phyloP scores from a whole-genome alignment of 64 coral and sea anemone species.

The Montipora sp. region DNA sequence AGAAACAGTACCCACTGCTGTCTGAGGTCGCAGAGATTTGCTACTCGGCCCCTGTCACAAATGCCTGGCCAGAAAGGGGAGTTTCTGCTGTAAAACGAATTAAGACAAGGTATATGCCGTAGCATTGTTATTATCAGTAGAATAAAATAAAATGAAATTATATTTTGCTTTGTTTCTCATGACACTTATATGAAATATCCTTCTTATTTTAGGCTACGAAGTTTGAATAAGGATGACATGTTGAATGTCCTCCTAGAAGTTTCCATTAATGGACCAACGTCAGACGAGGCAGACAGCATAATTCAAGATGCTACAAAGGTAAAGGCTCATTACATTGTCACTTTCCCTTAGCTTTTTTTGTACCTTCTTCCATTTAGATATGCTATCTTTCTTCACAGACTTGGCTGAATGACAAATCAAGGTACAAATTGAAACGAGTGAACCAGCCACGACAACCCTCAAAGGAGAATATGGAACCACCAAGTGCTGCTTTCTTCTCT shows the following conservation, averaged over 20 bases:
- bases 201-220: conserved; percentile 24
- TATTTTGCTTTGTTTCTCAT: neutral
- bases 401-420: conserved; percentile 38
- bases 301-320: conserved; percentile 33
- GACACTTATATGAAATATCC: neutral
- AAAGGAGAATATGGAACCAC: neutral
- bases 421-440: conserved; percentile 18
- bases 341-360: neutral
- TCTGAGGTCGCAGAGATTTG: conserved; percentile 20
- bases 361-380: neutral
- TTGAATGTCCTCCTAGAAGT: conserved; percentile 34
- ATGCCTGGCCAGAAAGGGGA: conserved; percentile 31
- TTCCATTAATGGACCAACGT: conserved; percentile 32
- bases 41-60: conserved; percentile 19
- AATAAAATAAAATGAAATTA: neutral
- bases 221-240: conserved; percentile 35
- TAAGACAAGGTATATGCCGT: conserved; percentile 11
- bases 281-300: neutral
- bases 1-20: conserved; percentile 16
- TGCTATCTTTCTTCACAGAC: conserved; percentile 20
- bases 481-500: neutral
- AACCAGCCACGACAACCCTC: conserved; percentile 14
- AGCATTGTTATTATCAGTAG: neutral
- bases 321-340: neutral
- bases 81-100: conserved; percentile 22